Conservation (phyloP, 2,797 vertebrate genomes). For the Cheirogaleus major region DNA sequence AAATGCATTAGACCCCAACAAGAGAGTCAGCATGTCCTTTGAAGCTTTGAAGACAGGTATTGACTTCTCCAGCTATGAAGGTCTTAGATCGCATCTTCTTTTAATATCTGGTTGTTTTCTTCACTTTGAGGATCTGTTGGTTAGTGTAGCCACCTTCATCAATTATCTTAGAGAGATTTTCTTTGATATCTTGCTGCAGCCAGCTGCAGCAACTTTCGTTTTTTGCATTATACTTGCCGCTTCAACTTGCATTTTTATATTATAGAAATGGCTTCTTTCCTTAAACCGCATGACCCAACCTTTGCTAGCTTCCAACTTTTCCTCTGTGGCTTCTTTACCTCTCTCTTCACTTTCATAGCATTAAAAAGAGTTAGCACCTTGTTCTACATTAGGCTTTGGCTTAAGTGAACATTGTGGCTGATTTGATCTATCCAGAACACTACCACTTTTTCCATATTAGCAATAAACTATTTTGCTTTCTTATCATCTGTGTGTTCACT, state of each 20-base stretch:
- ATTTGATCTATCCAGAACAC: background rate
- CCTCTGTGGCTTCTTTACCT: background rate
- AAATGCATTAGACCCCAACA: background rate
- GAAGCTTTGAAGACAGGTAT: background rate
- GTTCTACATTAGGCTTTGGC: background rate
- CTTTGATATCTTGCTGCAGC: background rate
- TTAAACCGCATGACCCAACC: background rate
- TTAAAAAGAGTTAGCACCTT: background rate
- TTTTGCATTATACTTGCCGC: background rate
- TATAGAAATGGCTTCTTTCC: background rate
- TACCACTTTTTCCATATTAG: background rate
- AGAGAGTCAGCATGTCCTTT: background rate
- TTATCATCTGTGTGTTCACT: background rate
- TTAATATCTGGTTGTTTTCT: background rate
- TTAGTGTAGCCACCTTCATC: background rate
- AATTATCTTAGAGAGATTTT: background rate
- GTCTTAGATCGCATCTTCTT: background rate
- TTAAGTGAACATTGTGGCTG: background rate
- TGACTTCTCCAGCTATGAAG: background rate
- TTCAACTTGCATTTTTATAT: background rate
- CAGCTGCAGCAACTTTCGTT: background rate
- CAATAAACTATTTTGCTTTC: background rate
- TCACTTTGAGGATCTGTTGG: background rate
- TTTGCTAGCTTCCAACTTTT: background rate
- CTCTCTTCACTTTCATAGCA: background rate